Evolutionary conservation across 2,888 invertebrate species (phyloP), one percentile per base, ranked within the genome.

Genomic region (Drosophila nr. perissopoda): DNA sequence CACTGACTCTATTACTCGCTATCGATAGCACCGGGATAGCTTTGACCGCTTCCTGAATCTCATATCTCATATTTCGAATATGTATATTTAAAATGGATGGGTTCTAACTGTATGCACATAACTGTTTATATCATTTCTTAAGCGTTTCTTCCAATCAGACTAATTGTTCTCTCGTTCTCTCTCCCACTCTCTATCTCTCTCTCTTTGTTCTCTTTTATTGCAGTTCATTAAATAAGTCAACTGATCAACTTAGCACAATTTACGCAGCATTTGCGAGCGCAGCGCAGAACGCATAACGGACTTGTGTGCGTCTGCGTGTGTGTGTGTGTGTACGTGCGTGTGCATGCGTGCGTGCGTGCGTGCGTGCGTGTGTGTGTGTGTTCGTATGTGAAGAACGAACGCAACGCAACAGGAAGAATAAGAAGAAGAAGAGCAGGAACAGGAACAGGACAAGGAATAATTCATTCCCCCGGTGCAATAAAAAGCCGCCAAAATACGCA

Each of bases 401-500:
- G 45, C 57, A 61, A 21, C 52, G 58, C 25, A 63, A 54, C 16
- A 51, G 29, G 54, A 58, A 29, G 18, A 49, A 58, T 31, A 64
- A 51, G 16, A 29, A 29, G 33, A 33, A 33, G 33, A 29, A 29
- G 29, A 11, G 10, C 33, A 45, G 34, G 60, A 57, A 36, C 18
- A 62, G n/a, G 38, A 45, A 45, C 16, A 40, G 31, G 38, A 31
- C 36, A 25, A 25, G 21, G 27, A 34, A 25, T 27, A 8, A 27
- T 58, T 53, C 31, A 38, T 62, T 53, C 54, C 40, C 40, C 31
- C 49, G 69, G 76, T 75, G 87, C 73, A 69, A 74, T 73, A 79
- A 70, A 70, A 76, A 82, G 90, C 89, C 90, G 89, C 70, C 87
- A 87, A 87, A 80, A 87, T 87, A 87, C 87, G 87, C 72, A 87